phyloP scores from a whole-genome alignment of 2,888 invertebrate species.

The Coecobrya sp. region DNA sequence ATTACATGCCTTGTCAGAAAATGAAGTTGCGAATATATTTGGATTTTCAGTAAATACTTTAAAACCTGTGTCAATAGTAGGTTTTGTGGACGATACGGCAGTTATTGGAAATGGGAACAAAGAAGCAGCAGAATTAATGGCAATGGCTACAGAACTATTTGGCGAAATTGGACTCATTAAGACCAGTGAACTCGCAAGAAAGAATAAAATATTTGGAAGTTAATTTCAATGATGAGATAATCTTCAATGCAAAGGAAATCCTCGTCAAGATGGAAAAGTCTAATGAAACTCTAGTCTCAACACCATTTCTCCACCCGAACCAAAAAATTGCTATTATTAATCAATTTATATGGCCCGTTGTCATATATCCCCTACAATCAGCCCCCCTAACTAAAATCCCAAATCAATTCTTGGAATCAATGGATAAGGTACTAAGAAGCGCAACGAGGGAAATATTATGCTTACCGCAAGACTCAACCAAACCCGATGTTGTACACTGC shows the following conservation, averaged over 20 bases:
- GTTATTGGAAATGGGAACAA: neutral
- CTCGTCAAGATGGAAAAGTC: slow-evolving; percentile 4
- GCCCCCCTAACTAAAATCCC: slow-evolving; percentile 44
- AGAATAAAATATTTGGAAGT: slow-evolving; percentile 66
- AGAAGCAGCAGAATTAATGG: neutral
- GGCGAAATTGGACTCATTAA: slow-evolving; percentile 12
- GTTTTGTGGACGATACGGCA: slow-evolving; percentile 63
- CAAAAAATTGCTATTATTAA: slow-evolving; percentile 73
- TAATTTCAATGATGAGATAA: slow-evolving; percentile 61
- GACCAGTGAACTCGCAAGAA: slow-evolving; percentile 38
- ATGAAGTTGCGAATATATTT: slow-evolving; percentile 8
- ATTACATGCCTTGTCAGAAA: slow-evolving; percentile 27
- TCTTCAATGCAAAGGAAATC: slow-evolving; percentile 20
- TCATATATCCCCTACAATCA: slow-evolving; percentile 61
- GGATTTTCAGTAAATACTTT: slow-evolving; percentile 37
- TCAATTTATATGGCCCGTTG: slow-evolving; percentile 72
- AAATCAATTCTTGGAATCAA: neutral
- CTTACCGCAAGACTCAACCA: slow-evolving; percentile 63
- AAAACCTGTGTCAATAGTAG: neutral
- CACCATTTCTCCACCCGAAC: slow-evolving; percentile 35
- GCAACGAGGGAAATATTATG: slow-evolving; percentile 39
- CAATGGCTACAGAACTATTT: neutral
- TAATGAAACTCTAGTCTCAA: slow-evolving; percentile 11
- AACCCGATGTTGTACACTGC: slow-evolving; percentile 63
- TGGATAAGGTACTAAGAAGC: slow-evolving; percentile 58